Evolutionary conservation across 2,113 vertebrate species (phyloP), one percentile per base, ranked within the genome.

Genomic region (Dipodomys spectabilis): DNA sequence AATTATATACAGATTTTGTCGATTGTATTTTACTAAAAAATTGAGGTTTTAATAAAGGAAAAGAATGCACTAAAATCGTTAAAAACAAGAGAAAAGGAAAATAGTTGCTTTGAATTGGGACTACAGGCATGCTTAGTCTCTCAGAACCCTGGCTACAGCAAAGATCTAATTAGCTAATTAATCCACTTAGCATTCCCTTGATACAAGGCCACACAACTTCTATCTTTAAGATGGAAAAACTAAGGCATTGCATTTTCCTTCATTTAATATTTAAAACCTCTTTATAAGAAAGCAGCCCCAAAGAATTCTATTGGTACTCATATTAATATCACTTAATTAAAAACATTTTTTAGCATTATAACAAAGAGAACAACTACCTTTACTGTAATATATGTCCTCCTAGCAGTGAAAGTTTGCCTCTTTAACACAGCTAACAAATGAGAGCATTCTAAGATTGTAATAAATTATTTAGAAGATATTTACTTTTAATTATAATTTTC

Each of bases 271-370:
- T 96, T 96, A 96, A 93, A 94, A 86, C 53, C 81, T 95, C 45
- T 95, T 95, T 86, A 82, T 60, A 89, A 79, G 89, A 65, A 95
- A 93, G 44, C 0, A 0, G 65, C 22, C 64, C 87, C 87, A 93
- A 96, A 94, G 90, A 93, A 92, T 95, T 96, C 86, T 94, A 88
- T 95, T 95, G 95, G 94, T 23, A 27, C 78, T 95, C 82, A 64
- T 90, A 95, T 96, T 96, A 91, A 95, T 97, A 91, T 96, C 88
- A 78, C 57, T 95, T 96, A 96, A 97, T 97, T 97, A 96, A 97
- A 95, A 95, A 95, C 96, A 96, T 96, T 95, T 97, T 95, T 97
- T 94, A 97, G 88, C 82, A 84, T 92, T 93, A 22, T 86, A 96
- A 95, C 75, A 96, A 93, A 96, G 82, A 95, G 90, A 91, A 49